A percentile compares a stretch with the other conserved stretches of the same genome.
Evolutionary conservation across 2,888 invertebrate genomes (phyloP).

Genomic region (Nomada lathburiana): DNA sequence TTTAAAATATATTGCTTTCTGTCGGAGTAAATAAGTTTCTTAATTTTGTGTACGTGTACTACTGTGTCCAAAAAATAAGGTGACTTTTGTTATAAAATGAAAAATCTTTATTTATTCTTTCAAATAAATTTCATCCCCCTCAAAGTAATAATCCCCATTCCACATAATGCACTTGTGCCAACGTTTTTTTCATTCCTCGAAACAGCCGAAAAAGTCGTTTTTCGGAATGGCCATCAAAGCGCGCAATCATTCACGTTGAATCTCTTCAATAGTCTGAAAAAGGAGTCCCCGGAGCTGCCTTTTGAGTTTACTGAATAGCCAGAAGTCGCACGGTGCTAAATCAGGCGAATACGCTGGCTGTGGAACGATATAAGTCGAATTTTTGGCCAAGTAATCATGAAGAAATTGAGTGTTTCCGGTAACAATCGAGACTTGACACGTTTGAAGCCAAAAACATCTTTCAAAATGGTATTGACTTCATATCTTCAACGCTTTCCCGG

Average conservation of each 20-base stretch:
- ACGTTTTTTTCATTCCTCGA: not conserved
- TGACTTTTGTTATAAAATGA: not conserved
- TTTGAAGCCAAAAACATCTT: not conserved
- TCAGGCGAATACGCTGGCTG: slow-evolving; percentile 6
- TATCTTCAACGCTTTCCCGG: not conserved
- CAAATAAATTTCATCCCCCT: not conserved
- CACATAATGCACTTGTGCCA: not conserved
- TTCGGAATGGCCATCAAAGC: not conserved
- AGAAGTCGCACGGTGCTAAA: slow-evolving; percentile 9
- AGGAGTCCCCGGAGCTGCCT: not conserved
- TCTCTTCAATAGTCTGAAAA: not conserved
- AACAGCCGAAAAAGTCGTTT: not conserved
- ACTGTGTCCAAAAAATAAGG: no score
- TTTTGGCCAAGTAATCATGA: not conserved
- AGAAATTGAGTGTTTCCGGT: slow-evolving; percentile 15
- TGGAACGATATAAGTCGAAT: slow-evolving; percentile 7
- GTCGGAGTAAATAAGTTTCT: not conserved
- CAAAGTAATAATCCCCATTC: not conserved
- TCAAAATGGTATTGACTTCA: not conserved
- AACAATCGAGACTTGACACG: slow-evolving; percentile 8
- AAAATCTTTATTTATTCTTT: not conserved
- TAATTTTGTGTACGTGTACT: not conserved
- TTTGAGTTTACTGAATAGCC: slow-evolving; percentile 3
- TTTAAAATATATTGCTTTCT: no score
- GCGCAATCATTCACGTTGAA: not conserved